Conservation (phyloP, 2,113 vertebrate species). For the Synchiropus splendidus region DNA sequence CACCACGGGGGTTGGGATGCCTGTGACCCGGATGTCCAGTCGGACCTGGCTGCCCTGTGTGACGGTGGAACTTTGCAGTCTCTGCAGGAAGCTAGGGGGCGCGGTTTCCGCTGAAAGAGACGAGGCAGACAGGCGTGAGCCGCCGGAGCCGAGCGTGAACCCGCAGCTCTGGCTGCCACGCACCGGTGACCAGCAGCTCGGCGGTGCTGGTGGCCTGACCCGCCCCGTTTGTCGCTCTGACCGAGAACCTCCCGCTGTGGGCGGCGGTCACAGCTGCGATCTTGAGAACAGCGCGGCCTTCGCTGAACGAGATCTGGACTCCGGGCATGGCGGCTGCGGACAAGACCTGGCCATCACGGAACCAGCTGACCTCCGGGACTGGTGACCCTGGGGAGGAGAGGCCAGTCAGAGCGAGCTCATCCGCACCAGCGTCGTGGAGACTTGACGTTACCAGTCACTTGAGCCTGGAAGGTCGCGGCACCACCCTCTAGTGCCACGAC, state of each 20-base stretch:
- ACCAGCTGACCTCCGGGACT: constrained; percentile 99
- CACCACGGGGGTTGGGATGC: constrained; percentile 94
- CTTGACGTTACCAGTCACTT: constrained; percentile 85
- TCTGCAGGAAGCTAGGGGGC: constrained; percentile 88
- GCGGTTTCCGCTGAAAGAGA: constrained; percentile 76
- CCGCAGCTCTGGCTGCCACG: background rate
- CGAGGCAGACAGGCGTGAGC: background rate
- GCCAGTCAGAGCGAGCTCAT: constrained; percentile 46
- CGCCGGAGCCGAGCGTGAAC: background rate
- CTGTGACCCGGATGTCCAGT: constrained; percentile 86
- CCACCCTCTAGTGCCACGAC: constrained; percentile 97
- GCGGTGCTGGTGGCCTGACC: constrained; percentile 98
- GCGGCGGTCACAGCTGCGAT: constrained; percentile 85
- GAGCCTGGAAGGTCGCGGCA: constrained; percentile 95
- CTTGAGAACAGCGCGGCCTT: constrained; percentile 92
- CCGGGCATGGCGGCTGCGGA: constrained; percentile 87
- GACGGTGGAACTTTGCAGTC: constrained; percentile 88
- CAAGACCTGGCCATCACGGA: constrained; percentile 97
- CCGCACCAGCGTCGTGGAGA: background rate
- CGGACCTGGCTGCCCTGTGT: constrained; percentile 91
- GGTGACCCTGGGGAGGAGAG: constrained; percentile 81
- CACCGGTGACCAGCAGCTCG: constrained; percentile 92
- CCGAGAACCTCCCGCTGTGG: constrained; percentile 87
- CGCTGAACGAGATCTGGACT: constrained; percentile 96
- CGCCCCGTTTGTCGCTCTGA: constrained; percentile 92